phyloP scores from a whole-genome alignment of 2,113 vertebrate species.

The Todiramphus chloris region DNA sequence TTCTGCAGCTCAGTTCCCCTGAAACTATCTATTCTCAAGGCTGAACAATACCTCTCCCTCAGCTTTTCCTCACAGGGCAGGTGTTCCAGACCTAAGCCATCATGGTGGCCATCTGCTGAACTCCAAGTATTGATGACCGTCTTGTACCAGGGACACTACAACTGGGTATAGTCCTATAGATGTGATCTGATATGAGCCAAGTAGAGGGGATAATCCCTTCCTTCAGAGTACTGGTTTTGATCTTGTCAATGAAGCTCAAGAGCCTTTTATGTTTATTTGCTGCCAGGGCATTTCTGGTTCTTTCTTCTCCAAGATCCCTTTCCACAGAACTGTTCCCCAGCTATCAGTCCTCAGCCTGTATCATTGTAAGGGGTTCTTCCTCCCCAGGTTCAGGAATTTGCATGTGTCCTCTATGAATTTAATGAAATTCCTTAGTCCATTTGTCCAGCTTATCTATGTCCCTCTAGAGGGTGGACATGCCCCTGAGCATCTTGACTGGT shows the following conservation, averaged over 20 bases:
- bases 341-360: background rate
- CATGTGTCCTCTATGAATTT: background rate
- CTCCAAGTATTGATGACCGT: background rate
- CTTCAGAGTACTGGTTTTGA: background rate
- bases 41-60: background rate
- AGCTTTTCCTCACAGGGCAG: background rate
- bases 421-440: background rate
- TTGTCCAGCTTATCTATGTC: background rate
- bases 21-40: background rate
- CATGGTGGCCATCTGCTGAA: background rate
- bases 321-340: background rate
- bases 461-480: background rate
- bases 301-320: background rate
- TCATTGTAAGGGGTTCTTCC: background rate
- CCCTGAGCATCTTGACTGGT: background rate
- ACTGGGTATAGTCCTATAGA: background rate
- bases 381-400: background rate
- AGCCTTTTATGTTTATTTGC: background rate
- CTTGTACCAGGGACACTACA: background rate
- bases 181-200: background rate
- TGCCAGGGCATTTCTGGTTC: background rate
- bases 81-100: background rate
- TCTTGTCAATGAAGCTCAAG: background rate
- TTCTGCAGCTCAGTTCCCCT: background rate
- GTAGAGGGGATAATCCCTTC: background rate